phyloP scores from a whole-genome alignment of 2,888 invertebrate genomes.

The Drosophila pseudotalamancana region DNA sequence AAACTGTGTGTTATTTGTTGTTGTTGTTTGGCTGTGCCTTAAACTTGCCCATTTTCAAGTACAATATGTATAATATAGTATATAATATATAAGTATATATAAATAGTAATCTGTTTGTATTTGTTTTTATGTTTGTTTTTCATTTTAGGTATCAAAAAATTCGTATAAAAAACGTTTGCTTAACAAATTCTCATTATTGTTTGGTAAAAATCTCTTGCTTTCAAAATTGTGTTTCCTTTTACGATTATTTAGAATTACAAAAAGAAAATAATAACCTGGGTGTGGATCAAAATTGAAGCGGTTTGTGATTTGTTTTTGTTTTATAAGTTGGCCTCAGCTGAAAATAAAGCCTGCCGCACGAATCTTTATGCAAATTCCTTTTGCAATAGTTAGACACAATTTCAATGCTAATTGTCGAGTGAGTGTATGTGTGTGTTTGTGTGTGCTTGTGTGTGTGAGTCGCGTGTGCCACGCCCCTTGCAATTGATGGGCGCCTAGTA shows the following conservation, averaged over 20 bases:
- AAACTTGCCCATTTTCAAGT: conserved; percentile 46
- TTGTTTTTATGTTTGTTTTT: conserved; percentile 44
- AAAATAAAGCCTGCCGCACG: conserved; percentile 19
- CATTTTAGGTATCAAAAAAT: conserved; percentile 66
- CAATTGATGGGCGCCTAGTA: conserved; percentile 43
- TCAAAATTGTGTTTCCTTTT: conserved; percentile 55
- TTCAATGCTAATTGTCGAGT: conserved; percentile 24
- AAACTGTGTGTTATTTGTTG: conserved; percentile 12
- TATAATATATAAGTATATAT: conserved; percentile 60
- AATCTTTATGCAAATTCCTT: conserved; percentile 29
- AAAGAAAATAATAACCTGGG: conserved; percentile 36
- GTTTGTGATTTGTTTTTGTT: neutral
- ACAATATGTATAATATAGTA: conserved; percentile 43
- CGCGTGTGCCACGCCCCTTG: conserved; percentile 47
- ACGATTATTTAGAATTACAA: conserved; percentile 27
- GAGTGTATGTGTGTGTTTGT: neutral
- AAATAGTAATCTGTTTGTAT: conserved; percentile 58
- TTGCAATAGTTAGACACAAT: conserved; percentile 15
- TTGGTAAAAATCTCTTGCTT: conserved; percentile 59
- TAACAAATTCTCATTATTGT: conserved; percentile 63
- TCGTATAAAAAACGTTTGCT: conserved; percentile 69
- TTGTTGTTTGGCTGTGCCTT: conserved; percentile 38
- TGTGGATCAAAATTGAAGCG: conserved; percentile 32
- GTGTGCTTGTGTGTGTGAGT: conserved; percentile 23
- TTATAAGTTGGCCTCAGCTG: conserved; percentile 2